Base-by-base conservation (phyloP, 1,140 invertebrate species). In the Rhopalosiphum padi region DNA sequence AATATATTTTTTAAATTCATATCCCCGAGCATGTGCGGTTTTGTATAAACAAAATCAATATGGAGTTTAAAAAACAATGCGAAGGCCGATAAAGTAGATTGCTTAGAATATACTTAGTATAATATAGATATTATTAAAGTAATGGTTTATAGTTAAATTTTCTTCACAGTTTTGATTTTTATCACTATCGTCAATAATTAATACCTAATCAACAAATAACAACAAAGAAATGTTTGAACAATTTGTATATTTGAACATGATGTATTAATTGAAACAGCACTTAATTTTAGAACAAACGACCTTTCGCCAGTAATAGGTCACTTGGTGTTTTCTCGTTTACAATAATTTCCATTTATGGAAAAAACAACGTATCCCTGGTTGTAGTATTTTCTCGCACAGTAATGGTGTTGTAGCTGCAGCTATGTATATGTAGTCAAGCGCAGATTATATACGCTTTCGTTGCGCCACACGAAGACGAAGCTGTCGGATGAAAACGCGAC, bases 391-490 rank as follows among this genome's bases (percentile, higher is more conserved):
- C 60, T 68, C 30, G 60, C 53, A 3, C 11, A 30, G 60, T 77
- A n/a, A 77, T n/a, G 11, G 60, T 77, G 60, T 77, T 15, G 60
- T 77, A 77, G 60, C 15, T 51, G n/a, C 15, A 77, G 15, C 15
- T 15, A n/a, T 1, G 22, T 37, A 37, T 41, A 60, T 60, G 30
- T 6, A 77, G 60, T n/a, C 30, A 77, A 30, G 37, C 35, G 18
- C 9, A 43, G 22, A 86, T 55, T 93, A 90, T 91, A 85, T 77
- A 68, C 60, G 53, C 60, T 91, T 77, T 77, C 25, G 41, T 91
- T 2, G 53, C 2, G 18, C 9, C 4, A 25, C 11, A 30, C 25
- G 41, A 51, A 30, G n/a, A 88, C 86, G 11, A 11, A 25, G 23
- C 25, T 18, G 30, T 46, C 30, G 30, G 2, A 23, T 1, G 37